Evolutionary conservation across 2,888 invertebrate species (phyloP).

Genomic region (Proisotoma minuta): DNA sequence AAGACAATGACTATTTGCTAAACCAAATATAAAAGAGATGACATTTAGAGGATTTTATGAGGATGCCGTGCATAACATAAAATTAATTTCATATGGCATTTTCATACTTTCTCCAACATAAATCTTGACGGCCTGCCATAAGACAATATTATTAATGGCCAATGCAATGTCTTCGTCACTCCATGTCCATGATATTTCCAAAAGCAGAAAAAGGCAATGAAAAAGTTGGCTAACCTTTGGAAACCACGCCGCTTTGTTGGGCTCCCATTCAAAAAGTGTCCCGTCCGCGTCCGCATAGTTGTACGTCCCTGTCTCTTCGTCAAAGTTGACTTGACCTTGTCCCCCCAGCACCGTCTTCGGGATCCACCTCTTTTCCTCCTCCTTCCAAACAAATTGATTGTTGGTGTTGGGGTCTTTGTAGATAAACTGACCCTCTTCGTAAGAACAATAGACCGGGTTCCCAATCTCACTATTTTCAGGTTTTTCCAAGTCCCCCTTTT

Average conservation of each 20-base stretch:
- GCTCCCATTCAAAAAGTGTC: constrained; percentile 85
- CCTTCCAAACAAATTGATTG: constrained; percentile 64
- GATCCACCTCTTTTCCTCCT: constrained; percentile 61
- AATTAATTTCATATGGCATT: too few species aligned
- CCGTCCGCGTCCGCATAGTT: constrained; percentile 74
- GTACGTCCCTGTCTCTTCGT: constrained; percentile 72
- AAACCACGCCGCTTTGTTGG: constrained; percentile 87
- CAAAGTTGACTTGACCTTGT: constrained; percentile 59
- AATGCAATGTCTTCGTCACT: too few species aligned
- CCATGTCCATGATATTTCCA: too few species aligned
- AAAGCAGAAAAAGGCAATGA: too few species aligned
- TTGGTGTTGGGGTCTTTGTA: constrained; percentile 62
- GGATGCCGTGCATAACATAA: too few species aligned
- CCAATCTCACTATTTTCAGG: constrained; percentile 19
- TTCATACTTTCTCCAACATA: too few species aligned
- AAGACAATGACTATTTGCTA: too few species aligned
- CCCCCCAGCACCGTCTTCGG: constrained; percentile 47
- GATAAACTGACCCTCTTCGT: constrained; percentile 41
- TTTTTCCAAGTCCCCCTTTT: constrained; percentile 21
- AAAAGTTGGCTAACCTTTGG: constrained; percentile 74
- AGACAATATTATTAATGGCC: too few species aligned
- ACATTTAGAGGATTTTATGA: too few species aligned
- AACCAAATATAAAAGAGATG: too few species aligned
- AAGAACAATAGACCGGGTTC: constrained; percentile 42
- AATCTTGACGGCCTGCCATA: too few species aligned